Evolutionary conservation across 2,797 vertebrate genomes (phyloP), one percentile per base, ranked within the genome.

Genomic region (Artibeus lituratus): DNA sequence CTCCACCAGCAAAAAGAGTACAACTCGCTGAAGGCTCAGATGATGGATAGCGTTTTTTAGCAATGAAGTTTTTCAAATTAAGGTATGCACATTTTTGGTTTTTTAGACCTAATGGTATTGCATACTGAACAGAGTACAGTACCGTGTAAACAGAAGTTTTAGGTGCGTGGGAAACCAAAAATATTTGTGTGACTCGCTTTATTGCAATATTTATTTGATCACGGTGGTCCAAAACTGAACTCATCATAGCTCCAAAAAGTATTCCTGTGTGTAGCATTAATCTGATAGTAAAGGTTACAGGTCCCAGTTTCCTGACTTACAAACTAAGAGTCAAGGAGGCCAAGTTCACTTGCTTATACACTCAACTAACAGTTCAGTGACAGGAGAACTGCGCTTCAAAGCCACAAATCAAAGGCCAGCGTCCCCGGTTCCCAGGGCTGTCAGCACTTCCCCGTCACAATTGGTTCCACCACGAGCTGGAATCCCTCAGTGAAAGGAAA

Each of bases 401-500:
- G 92, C 39, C 8, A 24, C 47, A 10, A 80, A 89, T 92, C 91
- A 91, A 94, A 95, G 83, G 82, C 81, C 94, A 35, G 86, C 29
- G 39, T 73, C 29, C 80, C 94, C 39, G 76, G 83, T 96, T 97
- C 92, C 94, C 96, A 97, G 95, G 83, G 86, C 76, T 96, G 96
- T 97, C 95, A 87, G 70, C 74, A 21, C 44, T 94, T 89, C 88
- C 91, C 59, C 1, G 3, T 97, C 94, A 94, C 65, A 84, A 90
- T 91, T 90, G 96, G 87, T 95, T 96, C 96, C 90, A 94, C 90
- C 47, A 44, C 65, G 87, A 89, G 70, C 29, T 81, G 86, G 92
- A 94, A 91, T 97, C 94, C 81, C 18, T 87, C n/a, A 2, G 21
- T 96, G 93, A 96, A 97, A 97, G 77, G 89, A 49, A 87, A 95